Evolutionary conservation across 2,888 invertebrate genomes (phyloP).

Genomic region (Lobophora halterata): DNA sequence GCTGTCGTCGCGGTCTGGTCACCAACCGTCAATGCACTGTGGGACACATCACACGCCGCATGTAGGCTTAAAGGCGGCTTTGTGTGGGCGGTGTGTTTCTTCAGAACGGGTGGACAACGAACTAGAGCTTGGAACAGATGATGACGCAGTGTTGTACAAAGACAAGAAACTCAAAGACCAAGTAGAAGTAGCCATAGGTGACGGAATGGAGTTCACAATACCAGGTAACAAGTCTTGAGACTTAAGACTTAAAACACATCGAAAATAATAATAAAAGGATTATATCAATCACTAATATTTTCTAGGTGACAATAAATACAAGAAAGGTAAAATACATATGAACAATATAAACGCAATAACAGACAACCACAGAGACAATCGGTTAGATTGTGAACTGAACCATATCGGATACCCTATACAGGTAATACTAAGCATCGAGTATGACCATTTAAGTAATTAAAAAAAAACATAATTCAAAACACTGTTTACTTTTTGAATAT

Average conservation of each 20-base stretch:
- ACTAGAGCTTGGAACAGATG: conserved; percentile 83
- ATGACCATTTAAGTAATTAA: background rate
- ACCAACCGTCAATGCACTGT: conserved; percentile 44
- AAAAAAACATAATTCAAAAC: background rate
- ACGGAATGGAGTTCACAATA: conserved; percentile 96
- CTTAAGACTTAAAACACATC: no score
- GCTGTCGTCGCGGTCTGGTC: conserved; percentile 52
- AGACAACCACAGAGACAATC: conserved; percentile 87
- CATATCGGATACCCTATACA: conserved; percentile 85
- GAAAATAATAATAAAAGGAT: background rate
- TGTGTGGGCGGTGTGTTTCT: conserved; percentile 84
- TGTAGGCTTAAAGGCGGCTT: conserved; percentile 80
- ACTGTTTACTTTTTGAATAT: background rate
- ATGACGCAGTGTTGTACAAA: conserved; percentile 91
- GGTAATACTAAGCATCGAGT: conserved; percentile 41
- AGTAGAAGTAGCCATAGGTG: conserved; percentile 94
- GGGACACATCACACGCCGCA: conserved; percentile 49
- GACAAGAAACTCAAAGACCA: conserved; percentile 94
- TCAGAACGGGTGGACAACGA: conserved; percentile 84
- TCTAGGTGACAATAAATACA: conserved; percentile 90
- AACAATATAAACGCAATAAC: conserved; percentile 92
- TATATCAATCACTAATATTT: conserved; percentile 9
- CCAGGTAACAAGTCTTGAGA: no score
- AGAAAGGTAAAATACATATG: conserved; percentile 89
- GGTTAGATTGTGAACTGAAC: conserved; percentile 87